Evolutionary conservation across 2,888 invertebrate species (phyloP).

Genomic region (Acleris cristana): DNA sequence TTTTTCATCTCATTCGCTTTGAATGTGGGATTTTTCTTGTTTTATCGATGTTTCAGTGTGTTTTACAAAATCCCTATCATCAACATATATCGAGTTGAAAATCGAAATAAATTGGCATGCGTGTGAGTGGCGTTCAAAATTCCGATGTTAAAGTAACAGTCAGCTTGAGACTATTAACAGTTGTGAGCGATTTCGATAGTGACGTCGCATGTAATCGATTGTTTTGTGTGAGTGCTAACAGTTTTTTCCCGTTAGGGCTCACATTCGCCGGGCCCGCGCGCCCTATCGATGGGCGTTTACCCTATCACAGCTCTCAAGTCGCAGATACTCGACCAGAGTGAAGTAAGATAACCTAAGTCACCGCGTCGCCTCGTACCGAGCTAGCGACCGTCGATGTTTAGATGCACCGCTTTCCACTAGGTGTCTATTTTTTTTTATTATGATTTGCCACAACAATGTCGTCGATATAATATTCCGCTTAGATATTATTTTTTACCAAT

Average conservation of each 20-base stretch:
- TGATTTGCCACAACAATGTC: constrained; percentile 35
- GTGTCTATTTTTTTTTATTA: constrained; percentile 65
- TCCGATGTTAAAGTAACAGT: constrained; percentile 12
- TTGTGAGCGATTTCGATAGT: constrained; percentile 49
- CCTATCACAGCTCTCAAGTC: constrained; percentile 95
- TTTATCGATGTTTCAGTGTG: constrained; percentile 45
- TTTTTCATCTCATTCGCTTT: constrained; percentile 74
- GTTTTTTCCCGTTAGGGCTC: constrained; percentile 89
- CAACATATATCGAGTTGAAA: constrained; percentile 15
- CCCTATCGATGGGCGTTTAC: constrained; percentile 94
- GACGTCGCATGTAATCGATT: constrained; percentile 68
- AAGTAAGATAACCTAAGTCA: constrained; percentile 90
- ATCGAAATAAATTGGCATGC: constrained; percentile 56
- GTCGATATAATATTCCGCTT: constrained; percentile 38
- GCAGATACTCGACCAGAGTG: constrained; percentile 92
- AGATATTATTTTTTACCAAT: constrained; percentile 42
- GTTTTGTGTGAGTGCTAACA: constrained; percentile 85
- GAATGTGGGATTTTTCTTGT: constrained; percentile 69
- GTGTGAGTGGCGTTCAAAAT: constrained; percentile 51
- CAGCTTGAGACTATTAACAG: constrained; percentile 66
- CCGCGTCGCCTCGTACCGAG: constrained; percentile 72
- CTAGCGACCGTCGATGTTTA: constrained; percentile 82
- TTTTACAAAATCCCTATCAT: constrained; percentile 25
- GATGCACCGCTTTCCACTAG: constrained; percentile 83
- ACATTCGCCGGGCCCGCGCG: constrained; percentile 95